Base-by-base conservation (phyloP, 1,140 invertebrate species). In the Cyphomyrmex costatus region DNA sequence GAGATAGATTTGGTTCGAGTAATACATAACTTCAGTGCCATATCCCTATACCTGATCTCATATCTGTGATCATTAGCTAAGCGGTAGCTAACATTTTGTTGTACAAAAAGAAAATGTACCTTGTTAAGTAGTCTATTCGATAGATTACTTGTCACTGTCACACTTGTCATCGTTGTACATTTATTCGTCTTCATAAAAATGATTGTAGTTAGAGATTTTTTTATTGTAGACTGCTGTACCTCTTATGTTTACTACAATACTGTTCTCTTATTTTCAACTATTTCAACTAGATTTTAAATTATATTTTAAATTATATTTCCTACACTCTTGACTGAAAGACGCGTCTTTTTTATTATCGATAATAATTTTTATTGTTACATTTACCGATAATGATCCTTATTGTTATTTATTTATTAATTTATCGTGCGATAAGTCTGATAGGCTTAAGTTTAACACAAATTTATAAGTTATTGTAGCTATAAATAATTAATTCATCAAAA, bases 11-110 rank as follows among this genome's bases (percentile, higher is more conserved):
- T 88, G 63, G 19, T 56, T 78, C 49, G 53, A 65, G 86, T 83
- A 73, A 83, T 87, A 42, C 42, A 84, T 80, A 83, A 91, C 82
- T 92, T 87, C 60, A 89, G 91, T 93, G 92, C 90, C 91, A 92
- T 89, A 91, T 92, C 86, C 84, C 80, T 88, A 90, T 92, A 92
- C 89, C 91, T 93, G 91, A 93, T 93, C 91, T 93, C 88, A 82
- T 92, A 90, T 90, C 92, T 94, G 93, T 93, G 92, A 93, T 93
- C 86, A 90, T 91, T 91, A 89, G 80, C 76, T 89, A 86, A 91
- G 82, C 90, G 76, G 63, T 86, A 90, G 88, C 88, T 90, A 90
- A 91, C 83, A 73, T 91, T 93, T 89, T 90, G 73, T 92, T 91
- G 63, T 91, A 89, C 87, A 90, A 93, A 90, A 85, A 91, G 87